A percentile compares a stretch with the other conserved stretches of the same genome.
phyloP scores from a whole-genome alignment of 2,113 vertebrate species.

The Phyllostomus hastatus region DNA sequence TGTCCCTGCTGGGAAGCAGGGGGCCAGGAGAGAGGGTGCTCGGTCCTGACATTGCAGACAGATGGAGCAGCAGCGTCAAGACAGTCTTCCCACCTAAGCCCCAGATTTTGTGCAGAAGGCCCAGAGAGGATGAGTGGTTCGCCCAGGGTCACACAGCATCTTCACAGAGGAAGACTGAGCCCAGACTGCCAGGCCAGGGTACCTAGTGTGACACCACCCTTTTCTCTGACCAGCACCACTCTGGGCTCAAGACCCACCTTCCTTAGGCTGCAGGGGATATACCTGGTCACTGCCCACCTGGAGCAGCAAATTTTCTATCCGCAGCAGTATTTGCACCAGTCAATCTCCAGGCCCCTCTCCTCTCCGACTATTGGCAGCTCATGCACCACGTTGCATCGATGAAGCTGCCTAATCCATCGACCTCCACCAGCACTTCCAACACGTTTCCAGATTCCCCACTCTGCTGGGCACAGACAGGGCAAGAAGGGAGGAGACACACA shows the following conservation, averaged over 20 bases:
- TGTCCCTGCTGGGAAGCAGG: neutral
- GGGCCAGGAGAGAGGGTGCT: neutral
- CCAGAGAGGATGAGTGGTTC: neutral
- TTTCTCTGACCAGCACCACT: neutral
- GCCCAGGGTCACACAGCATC: neutral
- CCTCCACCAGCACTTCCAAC: neutral
- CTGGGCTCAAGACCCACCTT: neutral
- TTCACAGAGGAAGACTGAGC: neutral
- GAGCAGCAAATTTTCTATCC: neutral
- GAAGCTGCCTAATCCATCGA: neutral
- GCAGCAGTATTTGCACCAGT: neutral
- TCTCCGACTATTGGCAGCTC: neutral
- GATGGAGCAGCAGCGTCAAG: neutral
- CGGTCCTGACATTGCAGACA: neutral
- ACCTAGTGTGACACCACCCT: neutral
- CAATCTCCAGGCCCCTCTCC: neutral
- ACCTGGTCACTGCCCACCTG: neutral
- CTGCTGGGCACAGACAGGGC: neutral
- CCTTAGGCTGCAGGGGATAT: neutral
- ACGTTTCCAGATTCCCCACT: neutral
- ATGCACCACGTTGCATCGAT: fast-evolving
- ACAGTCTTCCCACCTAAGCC: neutral
- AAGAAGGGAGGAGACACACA: neutral
- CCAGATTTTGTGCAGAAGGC: neutral
- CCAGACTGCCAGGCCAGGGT: neutral